These are phyloP conservation scores for Cecidostiba fungosa DNA, from an alignment of 2,888 invertebrate species.

Conservation along the genomic window DNA sequence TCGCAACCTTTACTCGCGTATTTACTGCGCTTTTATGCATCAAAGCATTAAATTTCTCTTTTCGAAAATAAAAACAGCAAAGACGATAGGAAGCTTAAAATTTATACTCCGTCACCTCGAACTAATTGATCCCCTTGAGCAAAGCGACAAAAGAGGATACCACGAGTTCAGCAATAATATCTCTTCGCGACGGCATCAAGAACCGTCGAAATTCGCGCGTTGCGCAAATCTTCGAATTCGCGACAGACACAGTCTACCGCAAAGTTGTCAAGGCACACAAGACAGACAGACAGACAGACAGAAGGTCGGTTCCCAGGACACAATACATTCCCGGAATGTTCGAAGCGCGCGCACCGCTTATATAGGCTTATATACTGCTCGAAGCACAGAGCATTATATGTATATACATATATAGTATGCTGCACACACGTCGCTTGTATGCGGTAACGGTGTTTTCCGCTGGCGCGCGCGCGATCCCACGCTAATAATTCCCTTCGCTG, in stretches of 20 bases:
- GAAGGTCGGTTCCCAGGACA: constrained; percentile 68
- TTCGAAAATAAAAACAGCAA: no score
- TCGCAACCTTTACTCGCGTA: neutral
- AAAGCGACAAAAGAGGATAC: neutral
- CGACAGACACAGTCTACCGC: neutral
- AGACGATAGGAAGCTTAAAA: no score
- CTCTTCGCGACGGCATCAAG: neutral
- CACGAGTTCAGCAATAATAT: neutral
- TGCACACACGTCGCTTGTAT: constrained; percentile 28
- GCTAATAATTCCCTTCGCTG: constrained; percentile 73
- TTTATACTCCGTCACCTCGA: no score
- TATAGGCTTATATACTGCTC: constrained; percentile 63
- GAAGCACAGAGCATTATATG: constrained; percentile 44
- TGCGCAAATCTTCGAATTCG: neutral
- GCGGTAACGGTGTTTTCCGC: constrained; percentile 75
- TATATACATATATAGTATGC: constrained; percentile 15
- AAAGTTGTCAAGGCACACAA: neutral
- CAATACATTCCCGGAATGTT: constrained; percentile 76
- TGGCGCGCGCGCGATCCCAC: constrained; percentile 72
- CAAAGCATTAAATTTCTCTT: neutral
- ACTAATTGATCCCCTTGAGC: no score
- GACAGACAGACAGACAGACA: constrained; percentile 7
- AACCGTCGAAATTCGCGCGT: constrained; percentile 3
- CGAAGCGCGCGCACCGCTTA: constrained; percentile 67
- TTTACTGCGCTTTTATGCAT: neutral